Percentiles rank a stretch among this genome's conserved stretches.
Evolutionary conservation across 2,113 vertebrate genomes (phyloP).

Genomic region (Thalassoma bifasciatum): DNA sequence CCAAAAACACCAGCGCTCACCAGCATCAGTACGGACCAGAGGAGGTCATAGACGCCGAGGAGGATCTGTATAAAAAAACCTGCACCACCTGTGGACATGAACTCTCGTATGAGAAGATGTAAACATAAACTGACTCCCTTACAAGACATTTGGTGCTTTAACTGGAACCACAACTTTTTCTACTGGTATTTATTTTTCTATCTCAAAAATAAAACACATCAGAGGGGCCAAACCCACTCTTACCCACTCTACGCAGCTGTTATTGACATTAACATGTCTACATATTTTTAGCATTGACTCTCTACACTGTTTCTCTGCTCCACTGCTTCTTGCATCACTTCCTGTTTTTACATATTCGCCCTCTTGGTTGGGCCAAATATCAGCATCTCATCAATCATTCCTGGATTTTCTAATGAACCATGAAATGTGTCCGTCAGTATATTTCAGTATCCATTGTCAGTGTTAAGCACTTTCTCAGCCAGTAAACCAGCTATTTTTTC

Average conservation of each 20-base stretch:
- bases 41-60: conserved; percentile 87
- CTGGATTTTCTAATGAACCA: conserved; percentile 5
- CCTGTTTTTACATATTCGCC: neutral
- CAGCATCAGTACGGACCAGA: conserved; percentile 95
- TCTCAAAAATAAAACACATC: no score
- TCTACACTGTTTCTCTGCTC: neutral
- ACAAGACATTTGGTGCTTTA: neutral
- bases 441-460: no score
- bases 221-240: neutral
- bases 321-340: conserved; percentile 11
- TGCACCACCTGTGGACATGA: conserved; percentile 88
- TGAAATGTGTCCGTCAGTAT: neutral
- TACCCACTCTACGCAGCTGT: neutral
- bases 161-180: neutral
- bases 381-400: no score
- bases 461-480: no score
- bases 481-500: no score
- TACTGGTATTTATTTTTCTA: neutral
- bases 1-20: conserved; percentile 84
- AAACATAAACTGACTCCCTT: conserved; percentile 5
- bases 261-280: neutral
- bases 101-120: conserved; percentile 85
- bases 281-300: neutral
- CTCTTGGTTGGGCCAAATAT: neutral
- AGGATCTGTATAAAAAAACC: conserved; percentile 90